Percentiles rank a stretch among this genome's conserved stretches.
phyloP scores from a whole-genome alignment of 2,113 vertebrate species.

The Recurvirostra avosetta region DNA sequence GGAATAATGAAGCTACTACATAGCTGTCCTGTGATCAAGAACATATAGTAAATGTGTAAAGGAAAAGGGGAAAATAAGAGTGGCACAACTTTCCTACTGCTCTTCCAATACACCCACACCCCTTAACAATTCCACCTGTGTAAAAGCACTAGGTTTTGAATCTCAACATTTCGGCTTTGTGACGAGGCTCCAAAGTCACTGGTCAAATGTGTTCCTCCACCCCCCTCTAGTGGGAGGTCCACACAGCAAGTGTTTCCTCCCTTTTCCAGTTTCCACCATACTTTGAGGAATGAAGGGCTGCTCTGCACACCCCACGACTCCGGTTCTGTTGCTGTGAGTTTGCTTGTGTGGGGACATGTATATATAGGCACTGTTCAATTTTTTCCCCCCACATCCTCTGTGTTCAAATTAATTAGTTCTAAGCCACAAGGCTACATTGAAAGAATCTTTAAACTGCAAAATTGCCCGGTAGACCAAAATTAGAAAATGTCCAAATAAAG shows the following conservation, averaged over 20 bases:
- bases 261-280: not conserved
- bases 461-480: not conserved
- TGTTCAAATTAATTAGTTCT: not conserved
- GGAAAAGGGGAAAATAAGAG: not conserved
- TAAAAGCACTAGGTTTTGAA: not conserved
- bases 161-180: not conserved
- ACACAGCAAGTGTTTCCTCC: not conserved
- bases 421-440: not conserved
- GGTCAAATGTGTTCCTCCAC: not conserved
- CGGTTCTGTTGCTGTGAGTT: not conserved
- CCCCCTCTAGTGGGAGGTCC: conserved; percentile 18
- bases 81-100: not conserved
- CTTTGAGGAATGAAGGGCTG: not conserved
- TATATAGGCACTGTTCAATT: accelerated
- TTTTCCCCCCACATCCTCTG: not conserved
- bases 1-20: not conserved
- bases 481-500: not conserved
- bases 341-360: not conserved
- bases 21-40: not conserved
- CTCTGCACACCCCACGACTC: not conserved
- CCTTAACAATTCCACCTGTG: not conserved
- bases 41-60: accelerated
- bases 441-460: conserved; percentile 4
- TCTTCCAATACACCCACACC: not conserved
- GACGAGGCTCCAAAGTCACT: not conserved